phyloP scores from a whole-genome alignment of 1,140 invertebrate genomes.

The Samia ricini region DNA sequence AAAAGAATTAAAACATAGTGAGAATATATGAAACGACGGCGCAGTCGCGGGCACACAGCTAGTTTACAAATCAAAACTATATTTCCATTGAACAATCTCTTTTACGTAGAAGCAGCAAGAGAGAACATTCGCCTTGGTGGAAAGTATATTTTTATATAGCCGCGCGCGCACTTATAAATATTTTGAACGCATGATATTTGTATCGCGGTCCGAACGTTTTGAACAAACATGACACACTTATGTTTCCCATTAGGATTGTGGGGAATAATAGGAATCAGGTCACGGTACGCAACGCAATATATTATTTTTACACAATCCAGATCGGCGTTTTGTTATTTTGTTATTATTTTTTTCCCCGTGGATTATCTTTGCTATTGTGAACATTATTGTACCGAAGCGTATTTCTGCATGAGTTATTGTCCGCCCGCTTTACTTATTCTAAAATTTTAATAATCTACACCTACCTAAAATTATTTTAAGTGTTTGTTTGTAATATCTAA shows the following conservation, averaged over 20 bases:
- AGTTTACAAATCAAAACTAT: too few relatives aligned
- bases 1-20: too few relatives aligned
- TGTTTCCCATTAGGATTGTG: slow-evolving; percentile 1
- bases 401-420: too few relatives aligned
- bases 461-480: too few relatives aligned
- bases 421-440: too few relatives aligned
- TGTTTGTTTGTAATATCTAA: too few relatives aligned
- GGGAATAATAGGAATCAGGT: background rate
- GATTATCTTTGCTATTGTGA: too few relatives aligned
- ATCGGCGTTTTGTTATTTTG: background rate
- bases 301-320: background rate
- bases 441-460: too few relatives aligned
- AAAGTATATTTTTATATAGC: background rate
- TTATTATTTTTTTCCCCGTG: background rate
- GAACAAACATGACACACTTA: background rate
- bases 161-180: background rate
- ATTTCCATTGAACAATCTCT: too few relatives aligned
- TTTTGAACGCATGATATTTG: background rate
- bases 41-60: too few relatives aligned
- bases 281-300: background rate
- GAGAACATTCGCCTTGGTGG: background rate
- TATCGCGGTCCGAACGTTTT: background rate
- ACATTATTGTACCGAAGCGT: too few relatives aligned
- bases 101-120: background rate
- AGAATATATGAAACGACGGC: too few relatives aligned